These are phyloP conservation scores for Anoplolepis gracilipes DNA, from an alignment of 1,140 invertebrate species.

Conservation along the genomic window DNA sequence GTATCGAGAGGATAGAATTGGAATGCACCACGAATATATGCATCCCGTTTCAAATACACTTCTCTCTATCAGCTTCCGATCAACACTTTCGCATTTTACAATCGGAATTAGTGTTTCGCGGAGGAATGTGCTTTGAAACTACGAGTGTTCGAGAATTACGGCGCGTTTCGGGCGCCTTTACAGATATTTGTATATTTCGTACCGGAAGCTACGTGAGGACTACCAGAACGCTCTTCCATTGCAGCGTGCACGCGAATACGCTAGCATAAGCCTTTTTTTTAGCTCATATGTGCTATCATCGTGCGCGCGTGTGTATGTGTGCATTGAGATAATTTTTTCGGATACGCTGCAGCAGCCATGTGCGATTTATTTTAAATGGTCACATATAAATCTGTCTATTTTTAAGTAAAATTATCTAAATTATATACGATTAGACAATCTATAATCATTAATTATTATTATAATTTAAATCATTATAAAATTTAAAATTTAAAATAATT, in stretches of 20 bases:
- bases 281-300: slow-evolving; percentile 70
- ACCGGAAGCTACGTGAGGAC: slow-evolving; percentile 24
- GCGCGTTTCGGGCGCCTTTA: not conserved
- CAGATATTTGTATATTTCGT: not conserved
- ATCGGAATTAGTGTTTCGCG: not conserved
- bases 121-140: not conserved
- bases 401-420: not conserved
- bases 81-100: slow-evolving; percentile 38
- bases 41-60: slow-evolving; percentile 28
- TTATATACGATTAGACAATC: not conserved
- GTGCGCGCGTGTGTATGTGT: slow-evolving; percentile 12
- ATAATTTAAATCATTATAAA: not conserved
- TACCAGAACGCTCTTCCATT: slow-evolving; percentile 69
- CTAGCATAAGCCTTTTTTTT: slow-evolving; percentile 72
- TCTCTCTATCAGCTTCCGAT: slow-evolving; percentile 48
- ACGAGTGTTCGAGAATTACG: not conserved
- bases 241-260: slow-evolving; percentile 68
- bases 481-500: not conserved
- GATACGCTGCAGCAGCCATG: slow-evolving; percentile 59
- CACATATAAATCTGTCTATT: no score
- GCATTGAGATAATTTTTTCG: slow-evolving; percentile 39
- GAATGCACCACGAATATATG: slow-evolving; percentile 23
- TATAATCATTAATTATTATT: not conserved
- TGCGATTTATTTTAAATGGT: not conserved
- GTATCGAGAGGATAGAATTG: slow-evolving; percentile 30